Evolutionary conservation across 1,140 invertebrate species (phyloP), one percentile per base, ranked within the genome.

Genomic region (Rhopalosiphum maidis): DNA sequence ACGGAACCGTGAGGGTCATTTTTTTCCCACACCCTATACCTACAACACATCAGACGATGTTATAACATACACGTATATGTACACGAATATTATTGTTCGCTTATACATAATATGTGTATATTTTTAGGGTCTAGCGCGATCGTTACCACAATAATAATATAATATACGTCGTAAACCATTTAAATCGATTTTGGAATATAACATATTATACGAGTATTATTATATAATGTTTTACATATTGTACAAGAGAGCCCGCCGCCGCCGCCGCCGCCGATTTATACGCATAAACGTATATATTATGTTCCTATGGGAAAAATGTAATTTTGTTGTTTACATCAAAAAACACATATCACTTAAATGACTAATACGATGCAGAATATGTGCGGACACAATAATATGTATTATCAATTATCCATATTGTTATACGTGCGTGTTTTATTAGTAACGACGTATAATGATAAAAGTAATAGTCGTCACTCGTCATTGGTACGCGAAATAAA

Each of bases 21-120:
- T 48, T 88, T 88, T 88, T 88, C 86, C 86, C 86, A 88, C 86
- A 88, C 86, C 86, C 86, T 51, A 41, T 51, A 51, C 48, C 48
- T 46, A 46, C 46, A 46, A 83, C 86, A 48, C n/a, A n/a, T 77
- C n/a, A 77, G 60, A n/a, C 60, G n/a, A 9, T 41, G 15, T 23
- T 41, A n/a, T n/a, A n/a, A n/a, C 15, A 77, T 68, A 6, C 23
- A 68, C 1, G 30, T n/a, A 68, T 68, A 68, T 1, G n/a, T n/a
- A 68, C n/a, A 68, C 41, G 83, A 86, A 86, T 87, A 88, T 43
- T 88, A 88, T 88, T 48, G 86, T 88, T 88, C 86, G 86, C 51
- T 88, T 88, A 8, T 43, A 83, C 35, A 37, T 83, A 18, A 11
- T 85, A 85, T 41, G n/a, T 86, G 85, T 86, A 46, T 86, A 11